phyloP scores from a whole-genome alignment of 2,888 invertebrate species.

The Scelioninae gen. 1 region DNA sequence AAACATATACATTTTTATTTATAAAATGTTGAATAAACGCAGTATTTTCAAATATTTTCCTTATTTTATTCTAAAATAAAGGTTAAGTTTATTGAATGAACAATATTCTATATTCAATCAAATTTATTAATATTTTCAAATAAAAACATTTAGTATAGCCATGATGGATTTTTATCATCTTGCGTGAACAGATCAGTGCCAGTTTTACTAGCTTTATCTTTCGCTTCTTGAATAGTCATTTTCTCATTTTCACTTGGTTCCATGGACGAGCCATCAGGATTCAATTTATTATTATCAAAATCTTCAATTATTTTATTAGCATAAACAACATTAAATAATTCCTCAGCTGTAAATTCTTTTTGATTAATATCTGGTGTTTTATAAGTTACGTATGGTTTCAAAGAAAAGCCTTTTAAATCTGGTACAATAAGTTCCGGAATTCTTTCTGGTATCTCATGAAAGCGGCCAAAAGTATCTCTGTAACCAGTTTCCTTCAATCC shows the following conservation, averaged over 20 bases:
- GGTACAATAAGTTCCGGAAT: conserved; percentile 97
- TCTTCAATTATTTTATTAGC: conserved; percentile 91
- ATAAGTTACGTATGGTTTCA: conserved; percentile 98
- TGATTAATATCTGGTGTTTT: conserved; percentile 90
- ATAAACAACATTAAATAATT: conserved; percentile 93
- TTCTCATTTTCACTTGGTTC: conserved; percentile 91
- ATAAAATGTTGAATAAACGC: too few species aligned
- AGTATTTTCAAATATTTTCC: too few species aligned
- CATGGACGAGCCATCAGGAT: conserved; percentile 88
- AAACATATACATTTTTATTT: too few species aligned
- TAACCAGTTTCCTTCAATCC: conserved; percentile 43
- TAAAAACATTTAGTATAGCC: too few species aligned
- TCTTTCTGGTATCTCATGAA: conserved; percentile 91
- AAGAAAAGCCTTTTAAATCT: conserved; percentile 91
- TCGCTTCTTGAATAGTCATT: conserved; percentile 90
- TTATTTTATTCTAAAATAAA: too few species aligned
- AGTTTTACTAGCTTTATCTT: conserved; percentile 88
- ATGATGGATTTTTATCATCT: too few species aligned
- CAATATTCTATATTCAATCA: too few species aligned
- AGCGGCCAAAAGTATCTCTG: conserved; percentile 6
- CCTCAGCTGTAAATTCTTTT: conserved; percentile 92
- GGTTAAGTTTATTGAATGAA: too few species aligned
- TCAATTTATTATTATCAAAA: conserved; percentile 89
- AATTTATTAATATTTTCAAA: too few species aligned
- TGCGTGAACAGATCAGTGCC: conserved; percentile 91